These are phyloP conservation scores for Zingel zingel DNA, from an alignment of 2,113 vertebrate species.

Conservation along the genomic window DNA sequence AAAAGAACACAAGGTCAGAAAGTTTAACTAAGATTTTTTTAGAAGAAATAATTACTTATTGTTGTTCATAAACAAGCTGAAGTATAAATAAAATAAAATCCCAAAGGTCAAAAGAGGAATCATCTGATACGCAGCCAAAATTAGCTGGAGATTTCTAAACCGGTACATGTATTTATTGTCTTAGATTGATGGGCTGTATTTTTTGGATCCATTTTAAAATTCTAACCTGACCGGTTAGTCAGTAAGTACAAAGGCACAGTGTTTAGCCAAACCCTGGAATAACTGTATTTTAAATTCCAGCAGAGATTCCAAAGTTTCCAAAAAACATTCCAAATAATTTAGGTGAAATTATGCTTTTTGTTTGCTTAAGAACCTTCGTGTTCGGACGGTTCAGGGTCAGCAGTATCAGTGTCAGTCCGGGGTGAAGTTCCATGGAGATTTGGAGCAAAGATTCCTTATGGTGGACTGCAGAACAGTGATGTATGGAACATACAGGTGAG, in stretches of 20 bases:
- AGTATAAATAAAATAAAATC: not conserved
- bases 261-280: not conserved
- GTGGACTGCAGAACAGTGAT: constrained; percentile 91
- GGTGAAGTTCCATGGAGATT: constrained; percentile 90
- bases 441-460: constrained; percentile 93
- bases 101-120: not conserved
- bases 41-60: not conserved
- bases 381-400: constrained; percentile 91
- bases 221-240: not conserved
- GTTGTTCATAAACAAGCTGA: not conserved
- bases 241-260: not conserved
- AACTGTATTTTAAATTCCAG: not conserved
- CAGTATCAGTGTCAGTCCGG: constrained; percentile 92
- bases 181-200: not conserved
- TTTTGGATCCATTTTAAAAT: not conserved
- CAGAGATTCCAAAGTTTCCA: not conserved
- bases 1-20: not conserved
- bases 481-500: constrained; percentile 91
- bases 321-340: not conserved
- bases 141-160: not conserved
- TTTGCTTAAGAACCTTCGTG: constrained; percentile 89
- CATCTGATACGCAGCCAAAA: not conserved
- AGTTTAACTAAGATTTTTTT: not conserved
- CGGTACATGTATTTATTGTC: not conserved
- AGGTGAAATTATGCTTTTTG: not conserved